Percentiles rank a stretch among this genome's conserved stretches.
Evolutionary conservation across 2,113 vertebrate species (phyloP).

Genomic region (Platanista minor): DNA sequence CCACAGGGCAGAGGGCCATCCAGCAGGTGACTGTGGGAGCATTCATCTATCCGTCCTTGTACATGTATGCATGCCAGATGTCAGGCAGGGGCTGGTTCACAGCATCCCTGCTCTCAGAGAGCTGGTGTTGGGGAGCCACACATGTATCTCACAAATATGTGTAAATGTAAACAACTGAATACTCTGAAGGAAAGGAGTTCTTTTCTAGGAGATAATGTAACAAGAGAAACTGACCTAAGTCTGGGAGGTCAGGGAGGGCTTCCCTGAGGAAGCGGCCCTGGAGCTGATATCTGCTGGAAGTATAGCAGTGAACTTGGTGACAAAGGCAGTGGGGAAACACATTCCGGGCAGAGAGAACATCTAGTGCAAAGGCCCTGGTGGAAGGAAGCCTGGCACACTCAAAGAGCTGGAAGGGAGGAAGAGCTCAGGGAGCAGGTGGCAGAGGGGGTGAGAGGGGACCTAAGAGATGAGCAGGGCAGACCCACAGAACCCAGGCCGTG

Average conservation of each 20-base stretch:
- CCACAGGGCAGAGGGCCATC: not conserved
- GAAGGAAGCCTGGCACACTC: not conserved
- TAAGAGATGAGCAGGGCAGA: not conserved
- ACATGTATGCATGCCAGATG: fast-evolving
- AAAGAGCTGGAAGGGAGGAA: not conserved
- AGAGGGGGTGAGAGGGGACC: not conserved
- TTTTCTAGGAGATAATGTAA: not conserved
- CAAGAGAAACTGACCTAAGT: not conserved
- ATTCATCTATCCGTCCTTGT: not conserved
- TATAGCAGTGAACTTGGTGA: not conserved
- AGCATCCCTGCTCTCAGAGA: not conserved
- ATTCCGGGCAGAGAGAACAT: not conserved
- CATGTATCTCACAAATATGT: not conserved
- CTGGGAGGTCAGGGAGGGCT: not conserved
- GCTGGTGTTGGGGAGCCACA: not conserved
- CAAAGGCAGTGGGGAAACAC: not conserved
- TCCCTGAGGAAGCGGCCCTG: not conserved
- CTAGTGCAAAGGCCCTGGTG: not conserved
- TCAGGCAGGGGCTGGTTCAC: not conserved
- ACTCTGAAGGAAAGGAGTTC: not conserved
- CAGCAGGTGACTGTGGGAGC: not conserved
- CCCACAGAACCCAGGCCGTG: not conserved
- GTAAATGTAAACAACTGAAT: not conserved
- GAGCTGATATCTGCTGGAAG: not conserved
- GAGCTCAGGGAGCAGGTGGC: not conserved